Base-by-base conservation (phyloP, 2,797 vertebrate genomes). In the Sebastes steindachneri region DNA sequence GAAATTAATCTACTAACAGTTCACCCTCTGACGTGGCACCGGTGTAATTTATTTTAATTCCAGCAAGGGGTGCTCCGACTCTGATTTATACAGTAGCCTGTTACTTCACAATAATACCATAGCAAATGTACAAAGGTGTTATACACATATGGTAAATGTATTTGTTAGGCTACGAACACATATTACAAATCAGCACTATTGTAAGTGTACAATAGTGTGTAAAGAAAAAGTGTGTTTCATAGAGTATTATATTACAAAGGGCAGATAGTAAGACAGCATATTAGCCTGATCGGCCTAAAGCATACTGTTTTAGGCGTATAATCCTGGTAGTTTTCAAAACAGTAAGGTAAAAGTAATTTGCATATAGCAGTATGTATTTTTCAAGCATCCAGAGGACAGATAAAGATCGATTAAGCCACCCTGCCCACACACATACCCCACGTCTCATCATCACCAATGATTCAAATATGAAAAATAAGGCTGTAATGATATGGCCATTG, bases 61-160 rank as follows among this genome's bases (percentile, higher is more conserved):
- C 79, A 82, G 51, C 62, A 68, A 64, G 75, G 25, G 71, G 66
- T 62, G 78, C 70, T 67, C 26, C 21, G 17, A 65, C 10, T 66
- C 58, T 15, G 10, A 69, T 76, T 26, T 9, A 57, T 21, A 37
- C 21, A 57, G 28, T 21, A 23, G 35, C 19, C 9, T 23, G 9
- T 35, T 60, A 9, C 28, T 68, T 58, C 23, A 15, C 15, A 58
- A 3, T 37, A 15, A 63, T 9, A 28, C 6, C 9, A 68, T 6
- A 21, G 10, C 8, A 57, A n/a, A 69, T 28, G 14, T 51, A 45
- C 19, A 62, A 25, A 41, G 4, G 29, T 19, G 14, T 15, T 3
- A 23, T 33, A 23, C 25, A 65, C 21, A 33, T 21, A 70, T 33
- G 0, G 26, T 58, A 26, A 14, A 68, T 70, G 3, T 9, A 51